A percentile compares a stretch with the other conserved stretches of the same genome.
These are phyloP conservation scores for Artibeus lituratus DNA, from an alignment of 2,797 vertebrate genomes.

Conservation along the genomic window DNA sequence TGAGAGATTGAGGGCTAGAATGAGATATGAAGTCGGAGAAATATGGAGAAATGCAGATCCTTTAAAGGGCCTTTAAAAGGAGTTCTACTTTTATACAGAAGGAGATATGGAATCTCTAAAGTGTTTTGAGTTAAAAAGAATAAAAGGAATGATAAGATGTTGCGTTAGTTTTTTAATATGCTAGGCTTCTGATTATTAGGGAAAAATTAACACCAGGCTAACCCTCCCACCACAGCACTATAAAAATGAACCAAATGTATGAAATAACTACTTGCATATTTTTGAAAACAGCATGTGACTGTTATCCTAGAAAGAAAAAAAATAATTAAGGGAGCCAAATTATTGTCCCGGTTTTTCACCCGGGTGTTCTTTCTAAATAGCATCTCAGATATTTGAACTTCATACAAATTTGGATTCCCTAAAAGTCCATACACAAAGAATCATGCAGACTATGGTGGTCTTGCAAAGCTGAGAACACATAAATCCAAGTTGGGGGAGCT, in stretches of 20 bases:
- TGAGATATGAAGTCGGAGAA: not conserved
- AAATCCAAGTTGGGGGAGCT: not conserved
- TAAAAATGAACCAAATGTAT: conserved; percentile 12
- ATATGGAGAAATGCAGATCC: not conserved
- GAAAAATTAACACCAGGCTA: not conserved
- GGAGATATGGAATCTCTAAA: not conserved
- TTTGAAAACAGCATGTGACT: not conserved
- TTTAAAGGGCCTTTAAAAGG: not conserved
- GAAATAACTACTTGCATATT: not conserved
- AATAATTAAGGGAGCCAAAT: not conserved
- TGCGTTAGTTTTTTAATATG: not conserved
- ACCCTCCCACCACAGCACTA: not conserved
- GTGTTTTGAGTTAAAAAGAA: not conserved
- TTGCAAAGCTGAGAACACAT: not conserved
- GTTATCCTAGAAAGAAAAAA: not conserved
- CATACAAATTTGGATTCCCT: not conserved
- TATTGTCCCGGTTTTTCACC: not conserved
- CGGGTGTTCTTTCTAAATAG: not conserved
- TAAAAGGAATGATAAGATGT: not conserved
- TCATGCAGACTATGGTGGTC: not conserved
- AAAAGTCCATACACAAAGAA: not conserved
- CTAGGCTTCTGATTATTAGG: not conserved
- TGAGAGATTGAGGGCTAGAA: not conserved
- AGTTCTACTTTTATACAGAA: not conserved
- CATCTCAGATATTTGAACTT: not conserved